Evolutionary conservation across 2,888 invertebrate genomes (phyloP), one percentile per base, ranked within the genome.

Genomic region (Tromatobia lineatoria): DNA sequence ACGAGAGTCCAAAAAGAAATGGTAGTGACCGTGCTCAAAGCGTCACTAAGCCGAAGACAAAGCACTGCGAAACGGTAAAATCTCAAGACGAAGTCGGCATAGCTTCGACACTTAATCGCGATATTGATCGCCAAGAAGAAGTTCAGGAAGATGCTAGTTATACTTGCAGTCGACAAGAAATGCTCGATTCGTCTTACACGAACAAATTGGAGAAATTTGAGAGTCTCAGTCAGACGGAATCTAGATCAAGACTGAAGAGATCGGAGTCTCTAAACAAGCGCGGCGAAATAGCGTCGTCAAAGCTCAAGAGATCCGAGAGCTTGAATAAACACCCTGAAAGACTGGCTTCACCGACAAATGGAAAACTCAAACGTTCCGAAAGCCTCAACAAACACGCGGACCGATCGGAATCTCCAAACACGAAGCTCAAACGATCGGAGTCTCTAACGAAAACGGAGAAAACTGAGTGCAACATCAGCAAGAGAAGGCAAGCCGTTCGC

Each of bases 391-490:
- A 95, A 88, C 91, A 91, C 64, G 83, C 89, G 18, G 92, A 92
- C 8, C 85, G 91, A 20, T 88, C 90, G 11, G 91, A 91, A 34
- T 93, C 94, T 1, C 94, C 94, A 11, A 94, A 94, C 77, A 92
- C 93, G 29, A 94, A 94, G 86, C 87, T 96, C 42, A 95, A 95
- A 87, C 94, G 96, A n/a, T 95, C 95, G 0, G 96, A 96, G 84
- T 96, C 96, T 77, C 92, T 96, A 87, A 96, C 96, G 73, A 96
- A 96, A 93, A 96, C 95, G 86, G 97, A 97, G 93, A 96, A 97
- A 94, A 96, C 96, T 57, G 97, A 97, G 93, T 96, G 96, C 93
- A 97, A 97, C 94, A 95, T 96, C 87, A 96, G 96, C 92, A 97
- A 96, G 91, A 95, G 96, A 67, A 95, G 96, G 59, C 94, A 94